A percentile compares a stretch with the other conserved stretches of the same genome.
Conservation (phyloP, 2,797 vertebrate genomes). For the Sebastes glaucus region DNA sequence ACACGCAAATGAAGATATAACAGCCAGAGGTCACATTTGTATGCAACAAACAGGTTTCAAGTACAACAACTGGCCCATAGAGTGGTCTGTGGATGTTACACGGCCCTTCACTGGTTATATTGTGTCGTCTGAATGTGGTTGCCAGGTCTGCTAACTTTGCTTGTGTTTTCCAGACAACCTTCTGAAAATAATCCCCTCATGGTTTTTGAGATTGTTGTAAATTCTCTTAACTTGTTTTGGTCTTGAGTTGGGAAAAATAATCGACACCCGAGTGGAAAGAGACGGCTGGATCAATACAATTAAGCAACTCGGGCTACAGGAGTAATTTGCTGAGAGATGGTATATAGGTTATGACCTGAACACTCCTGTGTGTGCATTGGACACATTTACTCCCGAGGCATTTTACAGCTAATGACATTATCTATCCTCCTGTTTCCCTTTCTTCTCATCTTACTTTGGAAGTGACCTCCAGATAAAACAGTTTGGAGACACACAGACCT, state of each 20-base stretch:
- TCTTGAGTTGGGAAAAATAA: constrained; percentile 25
- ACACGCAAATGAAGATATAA: background rate
- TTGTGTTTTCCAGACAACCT: background rate
- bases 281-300: constrained; percentile 51
- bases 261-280: constrained; percentile 16
- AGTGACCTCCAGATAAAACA: constrained; percentile 18
- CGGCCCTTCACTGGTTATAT: background rate
- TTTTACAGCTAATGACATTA: constrained; percentile 23
- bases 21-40: background rate
- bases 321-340: constrained; percentile 47
- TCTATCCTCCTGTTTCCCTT: constrained; percentile 31
- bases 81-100: background rate
- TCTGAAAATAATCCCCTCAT: background rate
- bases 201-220: constrained; percentile 14
- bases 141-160: background rate
- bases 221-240: constrained; percentile 1
- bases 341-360: constrained; percentile 30
- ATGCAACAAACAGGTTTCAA: background rate
- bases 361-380: constrained; percentile 15
- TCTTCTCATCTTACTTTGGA: constrained; percentile 13
- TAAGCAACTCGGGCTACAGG: constrained; percentile 27
- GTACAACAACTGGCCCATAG: background rate
- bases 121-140: background rate
- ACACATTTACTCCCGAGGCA: constrained; percentile 13
- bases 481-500: background rate